Base-by-base conservation (phyloP, 1,140 invertebrate genomes). In the Temnothorax longispinosus region DNA sequence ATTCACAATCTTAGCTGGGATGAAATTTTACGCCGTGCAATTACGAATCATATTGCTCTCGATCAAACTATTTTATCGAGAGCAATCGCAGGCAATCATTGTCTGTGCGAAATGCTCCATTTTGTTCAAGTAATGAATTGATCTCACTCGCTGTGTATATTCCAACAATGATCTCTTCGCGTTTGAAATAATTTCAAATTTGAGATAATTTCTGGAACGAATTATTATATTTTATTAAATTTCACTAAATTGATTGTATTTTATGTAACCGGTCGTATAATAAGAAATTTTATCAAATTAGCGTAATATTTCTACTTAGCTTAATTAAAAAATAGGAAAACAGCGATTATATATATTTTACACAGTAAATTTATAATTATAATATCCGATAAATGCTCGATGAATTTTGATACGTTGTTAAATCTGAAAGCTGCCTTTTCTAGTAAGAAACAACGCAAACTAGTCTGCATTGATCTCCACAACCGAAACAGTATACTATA, bases 21-120 rank as follows among this genome's bases (percentile, higher is more conserved):
- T 74, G 52, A 54, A 84, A 84, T 75, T 84, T 84, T 15, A 60
- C 41, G 32, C 54, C 38, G 13, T 56, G 13, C 72, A 84, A 84
- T 84, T 84, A 60, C 54, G 69, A 74, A 60, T 75, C 18, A 75
- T 75, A 75, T 75, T 75, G 54, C 69, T 75, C 8, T 60, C 69
- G 3, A 84, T 62, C 41, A 74, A 71, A 84, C 7, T 41, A 15
- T 21, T 71, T 71, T 41, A 65, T 41, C 21, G 35, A 1, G 13
- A 32, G 15, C 44, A 32, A 74, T 84, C 18, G 44, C 47, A 27
- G 11, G 27, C 35, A 47, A 69, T 69, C 41, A 15, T 27, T 60
- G 80, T 62, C 41, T n/a, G 27, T n/a, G 54, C n/a, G 13, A 47
- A 60, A 74, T 38, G n/a, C 38, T 75, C 21, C n/a, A 38, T 75